phyloP scores from a whole-genome alignment of 2,888 invertebrate genomes.

The Zaprionus lineosus region DNA sequence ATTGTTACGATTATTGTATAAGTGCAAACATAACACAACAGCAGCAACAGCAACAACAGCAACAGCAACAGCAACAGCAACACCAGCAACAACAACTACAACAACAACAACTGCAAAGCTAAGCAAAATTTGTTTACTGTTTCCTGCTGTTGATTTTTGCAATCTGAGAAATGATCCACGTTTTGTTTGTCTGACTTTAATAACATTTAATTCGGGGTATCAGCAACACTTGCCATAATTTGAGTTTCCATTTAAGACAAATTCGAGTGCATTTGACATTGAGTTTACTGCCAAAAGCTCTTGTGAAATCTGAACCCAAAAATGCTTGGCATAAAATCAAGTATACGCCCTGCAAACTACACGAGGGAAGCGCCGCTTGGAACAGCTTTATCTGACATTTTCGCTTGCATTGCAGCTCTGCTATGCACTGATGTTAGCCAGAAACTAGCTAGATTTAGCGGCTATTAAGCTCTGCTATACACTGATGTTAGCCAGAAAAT shows the following conservation, averaged over 20 bases:
- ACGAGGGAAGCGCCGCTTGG: constrained; percentile 1
- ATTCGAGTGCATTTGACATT: constrained; percentile 26
- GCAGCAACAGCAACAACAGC: not conserved
- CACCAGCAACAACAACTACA: not conserved
- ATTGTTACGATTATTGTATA: constrained; percentile 58
- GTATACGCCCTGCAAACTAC: constrained; percentile 48
- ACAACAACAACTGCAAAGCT: constrained; percentile 14
- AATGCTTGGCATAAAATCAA: constrained; percentile 56
- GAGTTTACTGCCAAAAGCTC: constrained; percentile 48
- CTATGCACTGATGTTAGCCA: too few relatives aligned
- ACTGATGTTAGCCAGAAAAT: too few relatives aligned
- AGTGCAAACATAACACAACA: constrained; percentile 33
- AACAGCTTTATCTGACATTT: constrained; percentile 48
- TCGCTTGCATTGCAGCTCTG: constrained; percentile 54
- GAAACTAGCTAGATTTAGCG: too few relatives aligned
- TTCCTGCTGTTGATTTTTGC: constrained; percentile 16
- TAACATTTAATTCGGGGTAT: constrained; percentile 52
- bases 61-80: constrained; percentile 5
- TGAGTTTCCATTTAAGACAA: not conserved
- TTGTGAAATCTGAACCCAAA: constrained; percentile 9
- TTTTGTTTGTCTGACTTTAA: constrained; percentile 29
- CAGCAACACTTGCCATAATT: constrained; percentile 34
- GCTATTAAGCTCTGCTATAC: too few relatives aligned
- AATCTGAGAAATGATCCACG: constrained; percentile 42
- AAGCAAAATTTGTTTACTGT: constrained; percentile 58